Conservation (phyloP, 2,797 vertebrate genomes). For the Amblyraja radiata region DNA sequence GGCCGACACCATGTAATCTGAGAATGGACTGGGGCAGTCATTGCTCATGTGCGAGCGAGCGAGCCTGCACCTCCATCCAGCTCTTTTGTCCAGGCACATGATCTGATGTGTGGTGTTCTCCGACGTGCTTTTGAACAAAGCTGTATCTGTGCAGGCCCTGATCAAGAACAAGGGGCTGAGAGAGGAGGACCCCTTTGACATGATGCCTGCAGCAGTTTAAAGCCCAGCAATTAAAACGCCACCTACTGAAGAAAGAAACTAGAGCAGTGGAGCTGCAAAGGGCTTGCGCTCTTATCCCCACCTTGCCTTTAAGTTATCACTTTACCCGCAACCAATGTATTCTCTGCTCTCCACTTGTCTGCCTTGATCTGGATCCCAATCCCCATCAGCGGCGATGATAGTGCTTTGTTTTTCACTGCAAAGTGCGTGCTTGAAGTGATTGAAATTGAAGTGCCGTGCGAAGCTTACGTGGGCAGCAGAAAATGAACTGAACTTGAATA, state of each 20-base stretch:
- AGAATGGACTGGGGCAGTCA: conserved; percentile 67
- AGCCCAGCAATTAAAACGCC: conserved; percentile 29
- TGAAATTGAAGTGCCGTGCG: conserved; percentile 45
- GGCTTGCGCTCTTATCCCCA: conserved; percentile 21
- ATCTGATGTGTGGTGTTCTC: conserved; percentile 43
- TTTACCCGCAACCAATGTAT: conserved; percentile 31
- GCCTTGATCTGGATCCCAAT: background rate
- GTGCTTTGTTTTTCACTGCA: conserved; percentile 46
- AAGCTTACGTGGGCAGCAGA: conserved; percentile 41
- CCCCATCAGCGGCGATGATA: conserved; percentile 37
- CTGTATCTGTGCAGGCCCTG: conserved; percentile 48
- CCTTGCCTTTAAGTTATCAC: conserved; percentile 10
- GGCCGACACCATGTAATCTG: conserved; percentile 66
- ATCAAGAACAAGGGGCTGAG: conserved; percentile 52
- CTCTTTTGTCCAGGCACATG: conserved; percentile 51
- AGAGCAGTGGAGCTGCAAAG: conserved; percentile 21
- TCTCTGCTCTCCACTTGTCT: conserved; percentile 31
- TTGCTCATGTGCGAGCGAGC: conserved; percentile 43
- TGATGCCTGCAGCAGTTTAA: conserved; percentile 48
- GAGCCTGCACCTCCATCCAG: conserved; percentile 44
- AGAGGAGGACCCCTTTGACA: conserved; percentile 43
- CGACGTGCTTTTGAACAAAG: conserved; percentile 48
- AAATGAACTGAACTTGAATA: conserved; percentile 44
- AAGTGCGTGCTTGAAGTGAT: conserved; percentile 39
- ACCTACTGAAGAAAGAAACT: conserved; percentile 22